phyloP scores from a whole-genome alignment of 92 coral and sea anemone species.

The Meandrina meandrites region DNA sequence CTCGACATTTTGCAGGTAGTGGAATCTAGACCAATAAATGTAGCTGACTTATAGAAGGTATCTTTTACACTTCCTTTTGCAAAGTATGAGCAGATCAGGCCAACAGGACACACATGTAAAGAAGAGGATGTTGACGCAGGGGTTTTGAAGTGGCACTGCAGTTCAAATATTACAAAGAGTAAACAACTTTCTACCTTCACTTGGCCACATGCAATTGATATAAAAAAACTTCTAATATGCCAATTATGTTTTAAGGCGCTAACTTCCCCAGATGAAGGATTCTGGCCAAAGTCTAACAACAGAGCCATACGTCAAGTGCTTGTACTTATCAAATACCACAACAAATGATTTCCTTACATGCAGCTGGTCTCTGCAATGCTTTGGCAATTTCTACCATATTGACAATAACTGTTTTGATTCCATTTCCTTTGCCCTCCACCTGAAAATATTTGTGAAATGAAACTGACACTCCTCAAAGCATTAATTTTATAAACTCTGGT shows the following conservation, averaged over 20 bases:
- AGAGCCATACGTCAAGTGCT: neutral
- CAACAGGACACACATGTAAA: no score
- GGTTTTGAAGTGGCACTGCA: neutral
- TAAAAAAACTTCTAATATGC: no score
- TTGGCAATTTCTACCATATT: constrained; percentile 99
- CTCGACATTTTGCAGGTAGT: no score
- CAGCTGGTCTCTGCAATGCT: constrained; percentile 88
- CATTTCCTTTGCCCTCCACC: constrained; percentile 99
- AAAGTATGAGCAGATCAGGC: no score
- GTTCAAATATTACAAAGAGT: no score
- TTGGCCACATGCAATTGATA: no score
- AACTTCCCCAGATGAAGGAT: neutral
- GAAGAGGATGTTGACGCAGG: neutral
- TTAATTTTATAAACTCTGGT: neutral
- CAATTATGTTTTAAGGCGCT: neutral
- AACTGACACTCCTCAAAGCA: neutral
- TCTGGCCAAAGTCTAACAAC: neutral
- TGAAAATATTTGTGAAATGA: constrained; percentile 15
- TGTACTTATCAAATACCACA: no score
- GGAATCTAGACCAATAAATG: no score
- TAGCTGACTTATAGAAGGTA: no score
- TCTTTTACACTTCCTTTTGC: no score
- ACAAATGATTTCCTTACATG: constrained; percentile 68
- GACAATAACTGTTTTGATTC: constrained; percentile 98
- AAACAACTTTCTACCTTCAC: no score